Percentiles rank a stretch among this genome's conserved stretches.
phyloP scores from a whole-genome alignment of 2,888 invertebrate genomes.

The Diarsia mendica region DNA sequence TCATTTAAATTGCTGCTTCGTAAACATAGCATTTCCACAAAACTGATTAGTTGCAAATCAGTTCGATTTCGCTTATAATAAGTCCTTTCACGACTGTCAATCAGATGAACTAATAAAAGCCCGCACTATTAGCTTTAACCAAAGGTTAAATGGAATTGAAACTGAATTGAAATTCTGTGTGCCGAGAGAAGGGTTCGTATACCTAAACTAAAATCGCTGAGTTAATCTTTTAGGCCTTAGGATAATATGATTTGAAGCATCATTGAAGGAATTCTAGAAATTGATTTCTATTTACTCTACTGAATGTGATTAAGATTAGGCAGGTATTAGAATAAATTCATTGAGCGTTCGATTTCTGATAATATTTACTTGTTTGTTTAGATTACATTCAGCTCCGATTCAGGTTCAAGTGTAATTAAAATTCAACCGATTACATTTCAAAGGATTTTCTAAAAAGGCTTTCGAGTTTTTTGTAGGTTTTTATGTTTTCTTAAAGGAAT shows the following conservation, averaged over 20 bases:
- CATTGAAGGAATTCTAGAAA: neutral
- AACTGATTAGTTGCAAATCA: constrained; percentile 5
- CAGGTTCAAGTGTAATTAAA: constrained; percentile 4
- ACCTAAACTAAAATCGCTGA: constrained; percentile 33
- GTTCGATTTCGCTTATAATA: neutral
- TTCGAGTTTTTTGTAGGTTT: neutral
- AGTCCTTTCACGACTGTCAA: constrained; percentile 19
- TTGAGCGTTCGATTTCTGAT: neutral
- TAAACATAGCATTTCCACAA: neutral
- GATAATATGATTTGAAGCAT: neutral
- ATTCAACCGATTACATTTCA: neutral
- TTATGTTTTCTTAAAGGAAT: too few relatives aligned
- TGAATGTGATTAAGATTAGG: neutral
- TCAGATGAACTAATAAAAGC: constrained; percentile 32
- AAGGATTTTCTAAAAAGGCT: neutral
- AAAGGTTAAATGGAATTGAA: constrained; percentile 17
- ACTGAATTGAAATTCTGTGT: constrained; percentile 29
- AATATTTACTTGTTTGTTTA: neutral
- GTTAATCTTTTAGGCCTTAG: constrained; percentile 12
- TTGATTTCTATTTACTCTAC: neutral
- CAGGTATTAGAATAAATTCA: neutral
- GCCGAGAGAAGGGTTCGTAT: neutral
- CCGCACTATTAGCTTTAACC: constrained; percentile 5
- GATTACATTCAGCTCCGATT: neutral
- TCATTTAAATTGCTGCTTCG: neutral